Conservation (phyloP, 2,888 invertebrate species). For the Sarcophaga caerulescens region DNA sequence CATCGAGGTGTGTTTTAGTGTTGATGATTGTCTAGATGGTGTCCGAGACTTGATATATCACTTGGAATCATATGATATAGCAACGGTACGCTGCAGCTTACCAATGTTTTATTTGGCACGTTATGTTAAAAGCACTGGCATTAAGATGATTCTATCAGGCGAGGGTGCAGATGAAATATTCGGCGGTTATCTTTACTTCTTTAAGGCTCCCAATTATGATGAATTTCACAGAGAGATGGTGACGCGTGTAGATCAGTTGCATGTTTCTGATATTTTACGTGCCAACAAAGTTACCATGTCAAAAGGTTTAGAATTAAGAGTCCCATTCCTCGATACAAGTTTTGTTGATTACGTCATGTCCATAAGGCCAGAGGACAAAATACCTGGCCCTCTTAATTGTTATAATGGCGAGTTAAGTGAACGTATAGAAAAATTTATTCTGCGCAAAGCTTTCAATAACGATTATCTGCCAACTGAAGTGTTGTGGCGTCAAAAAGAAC, state of each 20-base stretch:
- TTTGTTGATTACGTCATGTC: slow-evolving; percentile 91
- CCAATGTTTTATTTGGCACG: slow-evolving; percentile 91
- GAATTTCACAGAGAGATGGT: slow-evolving; percentile 90
- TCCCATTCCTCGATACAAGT: slow-evolving; percentile 94
- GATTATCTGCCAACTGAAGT: slow-evolving; percentile 90
- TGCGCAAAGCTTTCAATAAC: slow-evolving; percentile 91
- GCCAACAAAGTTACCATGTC: slow-evolving; percentile 90
- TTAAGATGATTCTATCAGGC: slow-evolving; percentile 94
- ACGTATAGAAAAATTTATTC: slow-evolving; percentile 88
- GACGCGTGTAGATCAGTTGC: slow-evolving; percentile 87
- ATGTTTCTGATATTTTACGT: slow-evolving; percentile 90
- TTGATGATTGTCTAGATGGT: slow-evolving; percentile 85
- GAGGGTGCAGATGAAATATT: slow-evolving; percentile 98
- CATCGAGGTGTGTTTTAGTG: slow-evolving; percentile 92
- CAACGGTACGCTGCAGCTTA: slow-evolving; percentile 80
- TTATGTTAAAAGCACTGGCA: slow-evolving; percentile 92
- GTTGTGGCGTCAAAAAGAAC: slow-evolving; percentile 97
- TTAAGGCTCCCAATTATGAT: slow-evolving; percentile 89
- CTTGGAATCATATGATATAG: slow-evolving; percentile 88
- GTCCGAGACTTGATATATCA: slow-evolving; percentile 93
- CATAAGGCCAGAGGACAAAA: slow-evolving; percentile 86
- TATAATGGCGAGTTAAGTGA: slow-evolving; percentile 71
- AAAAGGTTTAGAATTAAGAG: slow-evolving; percentile 90
- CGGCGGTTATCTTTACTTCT: slow-evolving; percentile 97
- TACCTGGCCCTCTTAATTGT: slow-evolving; percentile 82